Conservation (phyloP, 2,888 invertebrate species). For the Pyrocoelia pectoralis region DNA sequence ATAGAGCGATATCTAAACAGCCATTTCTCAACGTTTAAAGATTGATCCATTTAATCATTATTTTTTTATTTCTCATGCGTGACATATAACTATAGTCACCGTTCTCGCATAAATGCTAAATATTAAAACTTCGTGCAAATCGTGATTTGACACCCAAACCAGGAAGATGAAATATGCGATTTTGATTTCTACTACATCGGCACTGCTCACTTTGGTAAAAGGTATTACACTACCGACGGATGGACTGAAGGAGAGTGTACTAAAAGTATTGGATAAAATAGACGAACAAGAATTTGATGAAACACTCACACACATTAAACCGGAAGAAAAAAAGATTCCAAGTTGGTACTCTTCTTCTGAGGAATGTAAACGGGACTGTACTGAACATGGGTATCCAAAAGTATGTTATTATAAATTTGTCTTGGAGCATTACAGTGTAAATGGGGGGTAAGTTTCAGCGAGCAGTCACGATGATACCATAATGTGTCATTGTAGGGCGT, state of each 20-base stretch:
- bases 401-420: slow-evolving; percentile 92
- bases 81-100: no score
- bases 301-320: not conserved
- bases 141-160: no score
- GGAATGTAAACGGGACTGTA: slow-evolving; percentile 86
- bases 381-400: slow-evolving; percentile 85
- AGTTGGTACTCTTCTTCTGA: slow-evolving; percentile 79
- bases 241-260: not conserved
- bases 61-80: no score
- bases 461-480: not conserved
- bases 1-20: no score
- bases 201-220: no score
- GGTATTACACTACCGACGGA: no score
- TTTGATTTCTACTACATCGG: no score
- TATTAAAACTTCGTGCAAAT: no score
- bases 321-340: slow-evolving; percentile 82
- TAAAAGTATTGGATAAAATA: not conserved
- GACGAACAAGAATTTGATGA: not conserved
- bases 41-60: no score
- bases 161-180: no score
- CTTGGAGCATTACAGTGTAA: slow-evolving; percentile 85
- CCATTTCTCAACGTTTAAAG: no score
- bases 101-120: no score
- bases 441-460: slow-evolving; percentile 81
- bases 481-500: slow-evolving; percentile 69